Evolutionary conservation across 2,113 vertebrate genomes (phyloP).

Genomic region (Haemorhous mexicanus): DNA sequence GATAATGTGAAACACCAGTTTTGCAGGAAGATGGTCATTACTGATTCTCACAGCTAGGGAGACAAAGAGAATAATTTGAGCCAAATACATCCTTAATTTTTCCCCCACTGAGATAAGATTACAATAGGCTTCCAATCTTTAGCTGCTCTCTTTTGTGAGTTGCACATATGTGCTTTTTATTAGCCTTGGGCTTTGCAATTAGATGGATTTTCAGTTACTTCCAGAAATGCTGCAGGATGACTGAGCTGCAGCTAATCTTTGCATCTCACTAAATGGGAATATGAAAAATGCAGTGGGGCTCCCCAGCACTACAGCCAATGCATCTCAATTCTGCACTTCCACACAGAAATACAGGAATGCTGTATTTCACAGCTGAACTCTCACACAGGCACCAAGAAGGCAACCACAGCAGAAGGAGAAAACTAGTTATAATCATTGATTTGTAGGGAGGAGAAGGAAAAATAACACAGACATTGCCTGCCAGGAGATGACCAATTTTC

Average conservation of each 20-base stretch:
- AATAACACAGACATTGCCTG: neutral
- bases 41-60: neutral
- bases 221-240: constrained; percentile 10
- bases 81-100: constrained; percentile 51
- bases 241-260: constrained; percentile 24
- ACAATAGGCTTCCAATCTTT: constrained; percentile 21
- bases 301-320: neutral
- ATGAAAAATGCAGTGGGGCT: constrained; percentile 37
- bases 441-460: constrained; percentile 4
- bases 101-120: neutral
- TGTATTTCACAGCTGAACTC: neutral
- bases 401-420: neutral
- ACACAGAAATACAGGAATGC: neutral
- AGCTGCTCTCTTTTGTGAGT: constrained; percentile 3
- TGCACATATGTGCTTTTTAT: constrained; percentile 37
- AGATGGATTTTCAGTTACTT: constrained; percentile 45
- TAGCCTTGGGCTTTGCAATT: constrained; percentile 20
- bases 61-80: constrained; percentile 41
- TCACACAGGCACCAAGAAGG: neutral
- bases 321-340: constrained; percentile 36
- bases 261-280: neutral
- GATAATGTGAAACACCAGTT: neutral
- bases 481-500: constrained; percentile 55
- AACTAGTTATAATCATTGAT: constrained; percentile 17
- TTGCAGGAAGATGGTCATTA: neutral